These are phyloP conservation scores for Cosmorhoe ocellata DNA, from an alignment of 2,888 invertebrate species.

Conservation along the genomic window DNA sequence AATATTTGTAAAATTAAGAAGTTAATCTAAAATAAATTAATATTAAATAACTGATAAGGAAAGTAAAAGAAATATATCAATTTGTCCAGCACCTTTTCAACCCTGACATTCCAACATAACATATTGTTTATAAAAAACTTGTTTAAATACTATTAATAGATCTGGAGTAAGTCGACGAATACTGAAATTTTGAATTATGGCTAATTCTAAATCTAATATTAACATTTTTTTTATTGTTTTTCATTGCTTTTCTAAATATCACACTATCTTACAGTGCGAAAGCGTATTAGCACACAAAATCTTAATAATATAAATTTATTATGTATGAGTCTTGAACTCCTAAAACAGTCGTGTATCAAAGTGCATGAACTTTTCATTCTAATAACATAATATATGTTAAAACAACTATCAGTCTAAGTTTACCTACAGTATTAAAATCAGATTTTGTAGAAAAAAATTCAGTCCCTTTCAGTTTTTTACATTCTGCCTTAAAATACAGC, in stretches of 20 bases:
- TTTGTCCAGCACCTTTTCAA: slow-evolving; percentile 59
- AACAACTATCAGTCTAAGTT: too few species aligned
- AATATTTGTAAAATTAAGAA: neutral
- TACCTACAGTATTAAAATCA: too few species aligned
- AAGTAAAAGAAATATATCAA: slow-evolving; percentile 1
- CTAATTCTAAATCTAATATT: neutral
- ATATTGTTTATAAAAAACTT: neutral
- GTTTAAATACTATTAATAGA: neutral
- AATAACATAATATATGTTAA: too few species aligned
- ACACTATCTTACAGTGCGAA: neutral
- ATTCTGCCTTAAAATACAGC: too few species aligned
- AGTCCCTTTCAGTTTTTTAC: too few species aligned
- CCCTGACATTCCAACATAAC: slow-evolving; percentile 50
- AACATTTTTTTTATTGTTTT: neutral
- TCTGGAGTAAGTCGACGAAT: neutral
- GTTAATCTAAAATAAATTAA: slow-evolving; percentile 5
- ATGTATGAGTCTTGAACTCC: too few species aligned
- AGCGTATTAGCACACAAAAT: slow-evolving; percentile 7
- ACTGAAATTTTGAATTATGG: neutral
- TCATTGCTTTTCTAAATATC: slow-evolving; percentile 1
- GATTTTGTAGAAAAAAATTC: too few species aligned
- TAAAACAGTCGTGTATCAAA: too few species aligned
- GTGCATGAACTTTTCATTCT: too few species aligned
- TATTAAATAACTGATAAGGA: slow-evolving; percentile 7
- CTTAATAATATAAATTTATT: too few species aligned